A percentile compares a stretch with the other conserved stretches of the same genome.
These are phyloP conservation scores for Nomada goodeniana DNA, from an alignment of 2,888 invertebrate species.

Conservation along the genomic window DNA sequence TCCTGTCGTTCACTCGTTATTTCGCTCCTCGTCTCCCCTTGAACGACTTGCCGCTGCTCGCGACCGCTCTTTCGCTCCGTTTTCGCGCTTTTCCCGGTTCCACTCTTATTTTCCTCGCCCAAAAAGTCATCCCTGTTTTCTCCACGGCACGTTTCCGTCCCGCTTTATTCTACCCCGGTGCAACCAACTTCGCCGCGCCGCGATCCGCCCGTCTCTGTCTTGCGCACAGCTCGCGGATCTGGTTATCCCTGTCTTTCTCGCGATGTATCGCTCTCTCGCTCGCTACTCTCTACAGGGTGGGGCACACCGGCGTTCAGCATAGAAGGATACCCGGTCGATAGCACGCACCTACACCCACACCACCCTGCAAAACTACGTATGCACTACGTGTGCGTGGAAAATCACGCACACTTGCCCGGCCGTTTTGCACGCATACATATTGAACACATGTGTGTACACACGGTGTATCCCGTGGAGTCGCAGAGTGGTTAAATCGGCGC, in stretches of 20 bases:
- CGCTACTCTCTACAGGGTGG: constrained; percentile 73
- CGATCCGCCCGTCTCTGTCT: not conserved
- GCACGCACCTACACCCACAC: constrained; percentile 78
- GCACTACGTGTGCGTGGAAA: constrained; percentile 47
- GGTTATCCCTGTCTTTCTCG: not conserved
- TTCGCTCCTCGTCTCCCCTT: constrained; percentile 9
- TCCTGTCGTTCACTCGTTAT: constrained; percentile 30
- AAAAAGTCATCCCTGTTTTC: constrained; percentile 24
- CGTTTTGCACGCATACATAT: not conserved
- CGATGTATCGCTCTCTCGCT: constrained; percentile 23
- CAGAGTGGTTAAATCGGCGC: constrained; percentile 19
- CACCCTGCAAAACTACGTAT: constrained; percentile 13
- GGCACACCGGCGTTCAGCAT: constrained; percentile 72
- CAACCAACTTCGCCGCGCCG: not conserved
- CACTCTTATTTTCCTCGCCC: constrained; percentile 53
- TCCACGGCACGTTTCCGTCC: not conserved
- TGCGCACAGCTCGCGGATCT: not conserved
- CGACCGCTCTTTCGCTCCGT: constrained; percentile 26
- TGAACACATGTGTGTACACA: no score
- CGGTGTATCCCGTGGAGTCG: not conserved
- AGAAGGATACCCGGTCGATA: constrained; percentile 81
- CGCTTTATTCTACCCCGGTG: not conserved
- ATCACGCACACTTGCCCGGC: constrained; percentile 24
- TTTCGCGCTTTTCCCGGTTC: constrained; percentile 30
- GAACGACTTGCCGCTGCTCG: constrained; percentile 13